Evolutionary conservation across 2,797 vertebrate genomes (phyloP), one percentile per base, ranked within the genome.

Genomic region (Anolis apletophallus): DNA sequence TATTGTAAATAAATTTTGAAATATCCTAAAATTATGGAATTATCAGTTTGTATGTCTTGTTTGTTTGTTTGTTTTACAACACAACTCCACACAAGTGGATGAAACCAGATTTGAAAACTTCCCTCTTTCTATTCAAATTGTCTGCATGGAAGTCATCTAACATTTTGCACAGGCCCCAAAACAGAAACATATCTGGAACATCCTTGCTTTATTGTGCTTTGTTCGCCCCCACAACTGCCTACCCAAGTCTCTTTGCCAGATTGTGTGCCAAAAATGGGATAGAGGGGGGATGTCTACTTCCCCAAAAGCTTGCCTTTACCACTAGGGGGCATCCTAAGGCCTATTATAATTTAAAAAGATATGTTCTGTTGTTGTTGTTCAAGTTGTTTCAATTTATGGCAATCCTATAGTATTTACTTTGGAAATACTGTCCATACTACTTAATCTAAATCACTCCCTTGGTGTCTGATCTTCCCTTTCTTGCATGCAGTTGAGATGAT

Each of bases 261-360:
- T 50, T 1, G 1, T 2, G 3, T 1, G 26, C 61, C 26, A 64
- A 64, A 64, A 64, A 13, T 7, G 23, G 1, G 34, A 26, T 7
- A 17, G n/a, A 40, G 55, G 21, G 11, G 19, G 19, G 54, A 8
- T 32, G 17, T 59, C 55, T 80, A 17, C 67, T 52, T 74, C 71
- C 26, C 72, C 67, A 54, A 40, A n/a, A 40, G n/a, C 76, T 80
- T 73, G 55, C 55, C 19, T n/a, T 80, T 52, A 61, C 84, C 77
- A 73, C 54, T 72, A 85, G 84, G 77, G 67, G 77, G 72, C 84
- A 7, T 72, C 36, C 68, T 85, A 80, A 79, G 68, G 69, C 76
- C 67, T 80, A 61, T 7, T 79, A 79, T 57, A 57, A 36, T 11
- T 59, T 52, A 10, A 16, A 40, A 50, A 57, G 36, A 10, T n/a